A percentile compares a stretch with the other conserved stretches of the same genome.
These are phyloP conservation scores for Alethe castanea DNA, from an alignment of 2,113 vertebrate genomes.

Conservation along the genomic window DNA sequence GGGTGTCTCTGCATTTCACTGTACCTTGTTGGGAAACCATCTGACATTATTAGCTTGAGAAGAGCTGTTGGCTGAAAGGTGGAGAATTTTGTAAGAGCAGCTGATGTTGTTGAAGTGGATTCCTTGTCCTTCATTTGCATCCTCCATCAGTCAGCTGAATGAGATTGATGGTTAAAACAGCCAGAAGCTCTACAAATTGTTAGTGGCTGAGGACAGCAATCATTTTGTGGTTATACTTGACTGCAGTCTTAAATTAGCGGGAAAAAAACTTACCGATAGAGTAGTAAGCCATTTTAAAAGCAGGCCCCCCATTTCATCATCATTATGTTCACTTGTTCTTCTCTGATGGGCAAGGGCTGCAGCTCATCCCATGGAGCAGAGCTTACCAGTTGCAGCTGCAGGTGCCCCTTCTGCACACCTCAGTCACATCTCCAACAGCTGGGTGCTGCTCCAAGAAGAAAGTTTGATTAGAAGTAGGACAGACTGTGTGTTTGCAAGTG, in stretches of 20 bases:
- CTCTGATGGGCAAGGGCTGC: neutral
- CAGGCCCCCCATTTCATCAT: neutral
- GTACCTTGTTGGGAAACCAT: neutral
- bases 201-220: neutral
- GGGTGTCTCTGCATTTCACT: neutral
- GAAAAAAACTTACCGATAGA: neutral
- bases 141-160: neutral
- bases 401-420: neutral
- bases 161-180: neutral
- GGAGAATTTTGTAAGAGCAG: neutral
- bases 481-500: neutral
- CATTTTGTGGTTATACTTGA: neutral
- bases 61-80: neutral
- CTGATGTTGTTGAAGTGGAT: neutral
- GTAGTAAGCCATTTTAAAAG: neutral
- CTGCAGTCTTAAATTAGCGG: neutral
- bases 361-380: neutral
- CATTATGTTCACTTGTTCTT: neutral
- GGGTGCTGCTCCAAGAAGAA: neutral
- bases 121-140: constrained; percentile 13
- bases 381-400: neutral
- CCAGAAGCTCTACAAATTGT: neutral
- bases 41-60: neutral
- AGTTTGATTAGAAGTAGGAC: neutral
- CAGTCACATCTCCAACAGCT: neutral